Base-by-base conservation (phyloP, 2,113 vertebrate species). In the Mandrillus leucophaeus region DNA sequence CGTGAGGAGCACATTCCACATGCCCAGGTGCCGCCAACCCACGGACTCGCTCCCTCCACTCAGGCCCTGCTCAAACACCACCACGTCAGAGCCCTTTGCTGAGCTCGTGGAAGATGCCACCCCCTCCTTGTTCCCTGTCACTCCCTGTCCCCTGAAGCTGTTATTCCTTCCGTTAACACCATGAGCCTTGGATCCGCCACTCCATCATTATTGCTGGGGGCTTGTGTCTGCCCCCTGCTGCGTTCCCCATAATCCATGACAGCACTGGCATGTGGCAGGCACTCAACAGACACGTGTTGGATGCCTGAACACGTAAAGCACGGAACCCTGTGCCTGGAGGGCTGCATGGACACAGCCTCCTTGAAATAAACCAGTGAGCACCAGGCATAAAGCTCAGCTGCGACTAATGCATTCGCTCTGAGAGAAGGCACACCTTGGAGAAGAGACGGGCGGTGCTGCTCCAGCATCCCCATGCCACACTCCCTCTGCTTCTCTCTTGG, bases 301-400 rank as follows among this genome's bases (percentile, higher is more conserved):
- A 25, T 55, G n/a, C n/a, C 14, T 17, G 16, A 43, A 30, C 11
- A 55, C 1, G 1, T 14, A 18, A 75, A 27, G 57, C 45, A 79
- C 0, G 10, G 72, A 35, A 1, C 23, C 40, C 18, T 8, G 23
- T 3, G n/a, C 22, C 2, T 17, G 18, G 40, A 22, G 14, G 22
- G 16, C 18, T n/a, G n/a, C 4, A 8, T 16, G 70, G 27, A 94
- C 59, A 79, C 7, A 75, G 73, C 50, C 22, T 80, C 48, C 32
- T 17, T 23, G n/a, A 78, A 85, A 38, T 45, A 23, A 88, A 57
- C 5, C 50, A 73, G 35, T 0, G 3, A 45, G 6, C 38, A 27
- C 16, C 30, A 87, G 88, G 32, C 18, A 40, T 45, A 32, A 57
- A 40, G 35, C n/a, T 45, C 9, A 48, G 84, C 57, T 40, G 32